Evolutionary conservation across 2,888 invertebrate species (phyloP).

Genomic region (Leptogaster cylindrica): DNA sequence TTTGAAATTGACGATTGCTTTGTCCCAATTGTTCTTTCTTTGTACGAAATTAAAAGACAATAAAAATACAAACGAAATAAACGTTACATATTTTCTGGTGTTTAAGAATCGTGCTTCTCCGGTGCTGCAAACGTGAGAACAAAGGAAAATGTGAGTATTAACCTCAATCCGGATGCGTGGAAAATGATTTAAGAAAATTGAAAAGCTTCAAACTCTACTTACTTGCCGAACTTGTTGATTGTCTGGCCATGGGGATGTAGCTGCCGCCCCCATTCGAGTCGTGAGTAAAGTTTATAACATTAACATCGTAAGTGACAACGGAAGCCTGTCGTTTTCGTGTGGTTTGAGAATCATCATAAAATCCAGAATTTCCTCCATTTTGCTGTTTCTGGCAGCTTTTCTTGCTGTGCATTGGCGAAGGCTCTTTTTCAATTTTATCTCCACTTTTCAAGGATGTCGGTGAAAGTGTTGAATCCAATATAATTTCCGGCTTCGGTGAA

Average conservation of each 20-base stretch:
- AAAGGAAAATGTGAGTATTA: conserved; percentile 2
- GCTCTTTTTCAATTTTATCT: conserved; percentile 51
- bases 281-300: conserved; percentile 62
- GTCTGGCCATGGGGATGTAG: conserved; percentile 61
- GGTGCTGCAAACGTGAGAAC: no score
- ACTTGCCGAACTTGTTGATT: conserved; percentile 62
- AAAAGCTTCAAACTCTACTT: conserved; percentile 50
- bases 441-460: conserved; percentile 54
- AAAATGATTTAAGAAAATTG: conserved; percentile 2
- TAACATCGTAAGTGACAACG: conserved; percentile 62
- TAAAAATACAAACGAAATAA: no score
- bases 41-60: no score
- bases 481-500: conserved; percentile 61
- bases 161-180: neutral
- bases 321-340: conserved; percentile 60
- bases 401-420: conserved; percentile 25
- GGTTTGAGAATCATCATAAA: conserved; percentile 15
- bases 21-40: no score
- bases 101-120: no score
- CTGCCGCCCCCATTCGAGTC: conserved; percentile 60
- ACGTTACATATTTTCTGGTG: no score
- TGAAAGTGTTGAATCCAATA: conserved; percentile 60
- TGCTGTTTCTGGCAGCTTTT: conserved; percentile 10
- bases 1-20: no score
- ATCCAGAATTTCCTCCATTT: conserved; percentile 14